phyloP scores from a whole-genome alignment of 2,888 invertebrate genomes.

The Bellardia bayeri region DNA sequence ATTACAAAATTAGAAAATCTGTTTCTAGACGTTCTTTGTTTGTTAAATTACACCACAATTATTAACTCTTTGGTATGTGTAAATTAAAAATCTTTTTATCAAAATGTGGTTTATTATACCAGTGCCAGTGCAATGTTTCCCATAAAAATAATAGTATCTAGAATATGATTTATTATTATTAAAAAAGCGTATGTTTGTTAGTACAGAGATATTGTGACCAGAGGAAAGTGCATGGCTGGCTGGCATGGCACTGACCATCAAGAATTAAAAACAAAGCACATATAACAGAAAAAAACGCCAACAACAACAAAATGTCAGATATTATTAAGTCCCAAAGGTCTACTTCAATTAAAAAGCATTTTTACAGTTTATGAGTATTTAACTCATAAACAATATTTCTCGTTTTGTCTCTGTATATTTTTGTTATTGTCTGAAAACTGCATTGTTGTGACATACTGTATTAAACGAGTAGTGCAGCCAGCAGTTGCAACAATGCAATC shows the following conservation, averaged over 20 bases:
- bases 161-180: conserved; percentile 53
- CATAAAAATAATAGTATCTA: conserved; percentile 35
- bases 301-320: conserved; percentile 65
- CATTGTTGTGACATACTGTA: conserved; percentile 58
- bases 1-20: background rate
- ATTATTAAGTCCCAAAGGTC: conserved; percentile 82
- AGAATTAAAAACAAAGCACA: conserved; percentile 58
- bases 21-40: background rate
- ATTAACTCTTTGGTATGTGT: background rate
- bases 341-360: conserved; percentile 84
- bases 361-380: conserved; percentile 71
- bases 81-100: conserved; percentile 45
- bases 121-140: background rate
- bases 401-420: conserved; percentile 19
- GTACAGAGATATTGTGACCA: conserved; percentile 36
- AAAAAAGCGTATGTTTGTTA: conserved; percentile 40
- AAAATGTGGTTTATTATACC: background rate
- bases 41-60: background rate
- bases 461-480: conserved; percentile 7
- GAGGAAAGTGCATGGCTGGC: conserved; percentile 1
- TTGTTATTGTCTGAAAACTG: conserved; percentile 68
- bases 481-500: conserved; percentile 61
- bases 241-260: conserved; percentile 60
- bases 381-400: conserved; percentile 68
- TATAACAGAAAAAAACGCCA: conserved; percentile 6